These are phyloP conservation scores for Xiphorhynchus elegans DNA, from an alignment of 2,113 vertebrate species.

Conservation along the genomic window DNA sequence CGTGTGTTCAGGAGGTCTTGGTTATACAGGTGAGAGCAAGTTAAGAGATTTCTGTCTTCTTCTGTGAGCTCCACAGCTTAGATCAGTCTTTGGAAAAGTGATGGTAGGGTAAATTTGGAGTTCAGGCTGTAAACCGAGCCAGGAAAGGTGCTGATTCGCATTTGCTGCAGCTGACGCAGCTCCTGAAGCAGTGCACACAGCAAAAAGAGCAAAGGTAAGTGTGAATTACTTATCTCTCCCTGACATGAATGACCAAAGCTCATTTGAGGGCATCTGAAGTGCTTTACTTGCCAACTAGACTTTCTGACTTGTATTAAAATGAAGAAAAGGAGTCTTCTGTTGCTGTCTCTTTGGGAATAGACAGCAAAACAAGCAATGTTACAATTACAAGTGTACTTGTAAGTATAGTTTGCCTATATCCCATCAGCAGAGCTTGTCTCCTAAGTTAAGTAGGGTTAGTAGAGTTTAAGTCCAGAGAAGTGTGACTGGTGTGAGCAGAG, in stretches of 20 bases:
- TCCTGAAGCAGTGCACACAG: neutral
- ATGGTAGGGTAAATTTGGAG: neutral
- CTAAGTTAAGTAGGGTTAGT: neutral
- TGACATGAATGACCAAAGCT: neutral
- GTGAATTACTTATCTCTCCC: neutral
- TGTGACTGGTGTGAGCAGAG: neutral
- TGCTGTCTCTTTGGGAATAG: neutral
- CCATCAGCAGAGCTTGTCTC: neutral
- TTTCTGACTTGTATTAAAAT: neutral
- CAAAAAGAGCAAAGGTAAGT: neutral
- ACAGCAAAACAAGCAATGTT: neutral
- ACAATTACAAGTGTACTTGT: no score
- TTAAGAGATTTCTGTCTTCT: neutral
- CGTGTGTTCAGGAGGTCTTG: neutral
- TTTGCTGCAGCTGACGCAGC: neutral
- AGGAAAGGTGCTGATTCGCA: neutral
- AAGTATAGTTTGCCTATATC: neutral
- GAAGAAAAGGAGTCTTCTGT: neutral
- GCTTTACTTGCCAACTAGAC: neutral
- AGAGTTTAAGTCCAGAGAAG: neutral
- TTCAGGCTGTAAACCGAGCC: neutral
- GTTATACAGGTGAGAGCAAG: neutral
- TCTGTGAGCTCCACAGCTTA: neutral
- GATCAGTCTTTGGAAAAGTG: neutral
- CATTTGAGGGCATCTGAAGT: neutral